These are phyloP conservation scores for Procambarus virginalis DNA, from an alignment of 1,140 invertebrate species.

Conservation along the genomic window DNA sequence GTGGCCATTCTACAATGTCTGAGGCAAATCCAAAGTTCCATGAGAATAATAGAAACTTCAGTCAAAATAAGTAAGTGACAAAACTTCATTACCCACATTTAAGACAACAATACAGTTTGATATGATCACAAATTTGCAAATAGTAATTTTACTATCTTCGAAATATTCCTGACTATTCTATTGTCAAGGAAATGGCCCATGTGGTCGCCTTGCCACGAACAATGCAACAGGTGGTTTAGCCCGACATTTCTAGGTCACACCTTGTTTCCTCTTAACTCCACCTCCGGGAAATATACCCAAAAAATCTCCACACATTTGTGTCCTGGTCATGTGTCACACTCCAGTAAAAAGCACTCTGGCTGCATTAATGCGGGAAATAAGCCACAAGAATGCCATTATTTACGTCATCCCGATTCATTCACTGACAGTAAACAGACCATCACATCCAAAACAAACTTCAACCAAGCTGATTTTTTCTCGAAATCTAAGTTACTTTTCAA, in stretches of 20 bases:
- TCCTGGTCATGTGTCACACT: not conserved
- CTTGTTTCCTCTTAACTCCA: not conserved
- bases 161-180: not conserved
- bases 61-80: too few species aligned
- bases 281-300: not conserved
- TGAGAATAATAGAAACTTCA: too few species aligned
- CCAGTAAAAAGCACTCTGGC: not conserved
- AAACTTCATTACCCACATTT: not conserved
- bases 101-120: not conserved
- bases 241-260: constrained; percentile 24
- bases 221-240: constrained; percentile 34
- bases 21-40: too few species aligned
- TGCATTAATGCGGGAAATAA: not conserved
- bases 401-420: constrained; percentile 36
- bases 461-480: not conserved
- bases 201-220: not conserved
- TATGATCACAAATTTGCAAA: not conserved
- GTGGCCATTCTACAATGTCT: too few species aligned
- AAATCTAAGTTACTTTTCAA: not conserved
- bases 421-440: constrained; percentile 49
- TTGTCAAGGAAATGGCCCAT: not conserved
- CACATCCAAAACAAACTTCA: constrained; percentile 47
- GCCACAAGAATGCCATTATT: constrained; percentile 1
- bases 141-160: not conserved
- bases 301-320: too few species aligned